Evolutionary conservation across 1,140 invertebrate genomes (phyloP).

Genomic region (Pararge aegeria): DNA sequence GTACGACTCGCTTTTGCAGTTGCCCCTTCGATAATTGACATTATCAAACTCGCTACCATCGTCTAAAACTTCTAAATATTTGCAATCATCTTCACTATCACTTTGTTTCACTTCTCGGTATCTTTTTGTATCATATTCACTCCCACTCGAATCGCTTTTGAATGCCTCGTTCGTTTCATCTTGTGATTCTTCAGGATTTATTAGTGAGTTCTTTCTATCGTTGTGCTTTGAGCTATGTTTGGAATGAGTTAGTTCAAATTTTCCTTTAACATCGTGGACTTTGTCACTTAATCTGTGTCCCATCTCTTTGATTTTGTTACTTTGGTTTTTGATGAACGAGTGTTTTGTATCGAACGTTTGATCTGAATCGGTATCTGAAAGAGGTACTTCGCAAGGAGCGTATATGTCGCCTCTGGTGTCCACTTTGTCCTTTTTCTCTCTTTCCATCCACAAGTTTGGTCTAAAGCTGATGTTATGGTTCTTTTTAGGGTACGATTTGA

Average conservation of each 20-base stretch:
- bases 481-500: conserved; percentile 48
- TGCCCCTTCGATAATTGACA: conserved; percentile 6
- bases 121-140: conserved; percentile 32
- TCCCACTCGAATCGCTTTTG: conserved; percentile 49
- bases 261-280: conserved; percentile 53
- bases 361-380: conserved; percentile 51
- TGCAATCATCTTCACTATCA: conserved; percentile 63
- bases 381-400: conserved; percentile 62
- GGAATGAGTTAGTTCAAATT: conserved; percentile 45
- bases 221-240: conserved; percentile 24
- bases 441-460: conserved; percentile 45
- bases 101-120: conserved; percentile 48
- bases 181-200: conserved; percentile 27
- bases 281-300: conserved; percentile 54
- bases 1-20: conserved; percentile 24
- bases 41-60: conserved; percentile 66
- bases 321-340: conserved; percentile 48
- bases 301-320: conserved; percentile 60
- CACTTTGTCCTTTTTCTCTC: conserved; percentile 29
- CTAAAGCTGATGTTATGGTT: conserved; percentile 43
- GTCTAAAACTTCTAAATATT: conserved; percentile 70
- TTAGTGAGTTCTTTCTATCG: conserved; percentile 51
- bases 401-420: conserved; percentile 49
- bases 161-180: conserved; percentile 44
- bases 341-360: conserved; percentile 34